Evolutionary conservation across 2,888 invertebrate genomes (phyloP).

Genomic region (Ommatoiulus sabulosus): DNA sequence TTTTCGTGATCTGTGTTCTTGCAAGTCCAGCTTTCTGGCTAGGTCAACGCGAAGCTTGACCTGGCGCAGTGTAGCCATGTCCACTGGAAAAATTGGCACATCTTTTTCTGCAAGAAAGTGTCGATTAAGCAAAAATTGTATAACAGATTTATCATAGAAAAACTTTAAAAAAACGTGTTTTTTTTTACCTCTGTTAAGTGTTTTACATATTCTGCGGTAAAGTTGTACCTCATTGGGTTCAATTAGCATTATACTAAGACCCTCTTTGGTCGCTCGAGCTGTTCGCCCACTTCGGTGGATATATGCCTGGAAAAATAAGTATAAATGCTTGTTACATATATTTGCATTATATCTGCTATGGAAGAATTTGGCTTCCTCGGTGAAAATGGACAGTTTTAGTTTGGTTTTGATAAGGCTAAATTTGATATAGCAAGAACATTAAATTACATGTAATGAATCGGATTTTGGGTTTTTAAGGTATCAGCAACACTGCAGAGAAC

Average conservation of each 20-base stretch:
- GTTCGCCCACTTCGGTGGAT: constrained; percentile 97
- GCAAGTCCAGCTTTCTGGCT: constrained; percentile 83
- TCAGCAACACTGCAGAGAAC: too few species aligned
- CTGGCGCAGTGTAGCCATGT: constrained; percentile 73
- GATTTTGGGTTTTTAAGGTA: not conserved
- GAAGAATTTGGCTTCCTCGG: too few species aligned
- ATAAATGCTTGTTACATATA: too few species aligned
- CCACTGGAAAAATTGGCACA: constrained; percentile 85
- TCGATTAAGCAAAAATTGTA: too few species aligned
- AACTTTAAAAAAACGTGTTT: too few species aligned
- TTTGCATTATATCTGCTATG: too few species aligned
- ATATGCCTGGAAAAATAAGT: constrained; percentile 76
- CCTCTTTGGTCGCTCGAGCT: constrained; percentile 88
- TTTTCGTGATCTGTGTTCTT: constrained; percentile 77
- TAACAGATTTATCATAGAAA: too few species aligned
- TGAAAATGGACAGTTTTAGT: too few species aligned
- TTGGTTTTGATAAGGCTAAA: too few species aligned
- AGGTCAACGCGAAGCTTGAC: constrained; percentile 79
- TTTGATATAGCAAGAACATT: too few species aligned
- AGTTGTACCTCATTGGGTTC: constrained; percentile 86
- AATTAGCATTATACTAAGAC: constrained; percentile 91
- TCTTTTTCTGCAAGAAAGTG: constrained; percentile 77
- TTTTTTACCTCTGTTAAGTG: constrained; percentile 83
- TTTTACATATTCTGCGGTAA: constrained; percentile 84
- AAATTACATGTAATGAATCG: not conserved